Evolutionary conservation across 2,113 vertebrate species (phyloP), one percentile per base, ranked within the genome.

Genomic region (Atrichornis clamosus): DNA sequence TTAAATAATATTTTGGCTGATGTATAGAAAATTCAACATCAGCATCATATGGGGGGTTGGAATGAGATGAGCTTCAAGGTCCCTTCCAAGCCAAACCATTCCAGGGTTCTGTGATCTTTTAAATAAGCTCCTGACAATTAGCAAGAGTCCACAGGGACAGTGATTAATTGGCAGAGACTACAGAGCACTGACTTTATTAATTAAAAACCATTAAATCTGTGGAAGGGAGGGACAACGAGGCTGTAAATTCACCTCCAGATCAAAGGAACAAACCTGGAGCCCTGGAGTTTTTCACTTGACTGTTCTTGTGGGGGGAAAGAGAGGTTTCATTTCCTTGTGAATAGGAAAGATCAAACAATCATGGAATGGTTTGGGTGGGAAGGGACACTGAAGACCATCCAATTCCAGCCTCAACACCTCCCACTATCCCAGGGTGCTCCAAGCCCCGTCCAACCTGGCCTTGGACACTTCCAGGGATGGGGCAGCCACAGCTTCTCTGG

Each of bases 1-100:
- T 96, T 74, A 68, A 86, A 69, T 72, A 92, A 50, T 67, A 46
- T 84, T 94, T 93, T 96, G 87, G 92, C 90, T 79, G 77, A 74
- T 52, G 33, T 60, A 44, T 5, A 68, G 50, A 59, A 63, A 60
- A 72, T 88, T 83, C 65, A 74, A 52, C 39, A 59, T 59, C 41
- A 70, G 55, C 84, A 58, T 49, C 63, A 7, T 16, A 15, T 32
- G 56, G 63, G 65, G 79, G 41, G n/a, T 7, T 89, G 78, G 79
- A 76, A 77, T 3, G 1, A 49, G 49, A 77, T 17, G 88, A 70
- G 49, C 80, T 70, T 42, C 72, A 42, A 56, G 42, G 56, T 63
- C 42, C 49, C 10, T 70, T 90, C 88, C 80, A 90, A 90, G 26
- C 35, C 73, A 90, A 90, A 90, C 79, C 72, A 84, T 84, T 49